Evolutionary conservation across 2,888 invertebrate species (phyloP).

Genomic region (Diloba caeruleocephala): DNA sequence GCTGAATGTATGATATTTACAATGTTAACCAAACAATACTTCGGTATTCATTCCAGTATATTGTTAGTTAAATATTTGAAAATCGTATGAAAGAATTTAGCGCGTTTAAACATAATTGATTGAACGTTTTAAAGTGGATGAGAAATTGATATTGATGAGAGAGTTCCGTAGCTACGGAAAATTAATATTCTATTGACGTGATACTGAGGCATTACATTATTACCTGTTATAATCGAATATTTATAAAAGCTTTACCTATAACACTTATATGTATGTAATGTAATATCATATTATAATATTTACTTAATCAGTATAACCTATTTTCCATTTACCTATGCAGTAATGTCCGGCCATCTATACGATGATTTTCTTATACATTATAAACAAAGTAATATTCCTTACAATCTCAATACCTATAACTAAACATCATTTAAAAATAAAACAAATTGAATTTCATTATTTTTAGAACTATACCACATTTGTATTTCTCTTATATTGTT

Average conservation of each 20-base stretch:
- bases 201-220: constrained; percentile 50
- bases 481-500: no score
- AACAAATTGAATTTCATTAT: no score
- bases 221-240: constrained; percentile 44
- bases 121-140: constrained; percentile 69
- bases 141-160: constrained; percentile 84
- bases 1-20: constrained; percentile 33
- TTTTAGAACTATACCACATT: no score
- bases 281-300: constrained; percentile 14
- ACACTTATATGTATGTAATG: constrained; percentile 15
- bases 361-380: no score
- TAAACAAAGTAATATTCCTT: no score
- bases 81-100: constrained; percentile 52
- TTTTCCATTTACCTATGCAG: no score
- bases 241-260: constrained; percentile 39
- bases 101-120: constrained; percentile 72
- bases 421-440: no score
- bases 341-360: no score
- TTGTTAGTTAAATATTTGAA: constrained; percentile 40
- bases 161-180: constrained; percentile 68
- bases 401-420: no score
- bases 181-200: constrained; percentile 65
- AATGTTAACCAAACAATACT: constrained; percentile 46
- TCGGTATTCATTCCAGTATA: constrained; percentile 50
- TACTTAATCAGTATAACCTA: no score